These are phyloP conservation scores for Drosophila virilis DNA, from an alignment of 1,140 invertebrate species.

Conservation along the genomic window DNA sequence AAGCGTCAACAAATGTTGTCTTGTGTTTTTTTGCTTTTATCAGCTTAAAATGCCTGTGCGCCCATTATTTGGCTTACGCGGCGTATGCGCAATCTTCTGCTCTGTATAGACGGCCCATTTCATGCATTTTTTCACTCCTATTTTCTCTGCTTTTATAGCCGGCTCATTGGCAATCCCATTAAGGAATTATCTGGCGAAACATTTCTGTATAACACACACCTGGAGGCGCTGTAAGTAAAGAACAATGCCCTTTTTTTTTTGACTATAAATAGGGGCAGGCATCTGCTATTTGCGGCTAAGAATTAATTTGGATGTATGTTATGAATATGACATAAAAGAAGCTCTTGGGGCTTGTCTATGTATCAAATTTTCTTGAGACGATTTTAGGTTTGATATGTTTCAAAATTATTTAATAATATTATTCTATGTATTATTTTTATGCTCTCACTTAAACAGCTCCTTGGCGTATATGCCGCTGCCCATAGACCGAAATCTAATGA, in stretches of 20 bases:
- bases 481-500: constrained; percentile 57
- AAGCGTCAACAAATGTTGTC: constrained; percentile 37
- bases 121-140: constrained; percentile 1
- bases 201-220: constrained; percentile 84
- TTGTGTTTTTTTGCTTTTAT: constrained; percentile 40
- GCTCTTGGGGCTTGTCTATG: not conserved
- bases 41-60: constrained; percentile 34
- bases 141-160: constrained; percentile 72
- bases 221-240: constrained; percentile 86
- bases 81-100: constrained; percentile 63
- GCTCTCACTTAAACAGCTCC: constrained; percentile 44
- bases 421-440: too few relatives aligned
- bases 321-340: not conserved
- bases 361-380: not conserved
- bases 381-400: too few relatives aligned
- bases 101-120: constrained; percentile 81
- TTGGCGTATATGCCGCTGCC: constrained; percentile 66
- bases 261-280: constrained; percentile 9
- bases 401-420: too few relatives aligned
- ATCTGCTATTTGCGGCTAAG: constrained; percentile 24
- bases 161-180: constrained; percentile 85
- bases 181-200: constrained; percentile 83
- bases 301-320: constrained; percentile 27
- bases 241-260: not conserved
- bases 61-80: constrained; percentile 63